phyloP scores from a whole-genome alignment of 2,113 vertebrate species.

The Rhinichthys klamathensis region DNA sequence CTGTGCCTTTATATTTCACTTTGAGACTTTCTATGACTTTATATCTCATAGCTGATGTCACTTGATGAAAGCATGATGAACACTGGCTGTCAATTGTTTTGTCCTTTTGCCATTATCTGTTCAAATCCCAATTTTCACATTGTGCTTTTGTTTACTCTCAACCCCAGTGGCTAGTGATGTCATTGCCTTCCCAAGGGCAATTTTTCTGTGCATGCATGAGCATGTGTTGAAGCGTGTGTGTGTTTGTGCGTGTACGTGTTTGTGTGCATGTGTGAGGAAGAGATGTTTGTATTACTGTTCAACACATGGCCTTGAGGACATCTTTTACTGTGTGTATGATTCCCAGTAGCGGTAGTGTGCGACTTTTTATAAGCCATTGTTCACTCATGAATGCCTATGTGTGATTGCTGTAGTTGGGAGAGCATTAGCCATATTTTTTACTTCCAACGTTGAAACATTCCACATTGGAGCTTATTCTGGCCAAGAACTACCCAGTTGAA shows the following conservation, averaged over 20 bases:
- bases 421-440: not conserved
- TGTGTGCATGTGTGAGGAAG: not conserved
- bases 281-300: not conserved
- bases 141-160: not conserved
- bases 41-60: not conserved
- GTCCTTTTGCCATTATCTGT: not conserved
- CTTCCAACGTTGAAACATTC: not conserved
- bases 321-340: not conserved
- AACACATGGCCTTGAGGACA: not conserved
- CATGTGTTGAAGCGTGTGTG: conserved; percentile 24
- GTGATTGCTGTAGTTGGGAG: not conserved
- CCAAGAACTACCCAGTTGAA: not conserved
- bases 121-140: not conserved
- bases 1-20: not conserved
- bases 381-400: not conserved
- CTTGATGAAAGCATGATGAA: not conserved
- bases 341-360: not conserved
- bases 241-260: not conserved
- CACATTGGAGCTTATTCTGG: not conserved
- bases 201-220: conserved; percentile 16
- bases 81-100: not conserved
- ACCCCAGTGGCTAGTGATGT: not conserved
- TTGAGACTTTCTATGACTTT: not conserved
- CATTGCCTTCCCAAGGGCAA: not conserved
- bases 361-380: conserved; percentile 1